These are phyloP conservation scores for Paraplagusia blochii DNA, from an alignment of 2,113 vertebrate genomes.

Conservation along the genomic window DNA sequence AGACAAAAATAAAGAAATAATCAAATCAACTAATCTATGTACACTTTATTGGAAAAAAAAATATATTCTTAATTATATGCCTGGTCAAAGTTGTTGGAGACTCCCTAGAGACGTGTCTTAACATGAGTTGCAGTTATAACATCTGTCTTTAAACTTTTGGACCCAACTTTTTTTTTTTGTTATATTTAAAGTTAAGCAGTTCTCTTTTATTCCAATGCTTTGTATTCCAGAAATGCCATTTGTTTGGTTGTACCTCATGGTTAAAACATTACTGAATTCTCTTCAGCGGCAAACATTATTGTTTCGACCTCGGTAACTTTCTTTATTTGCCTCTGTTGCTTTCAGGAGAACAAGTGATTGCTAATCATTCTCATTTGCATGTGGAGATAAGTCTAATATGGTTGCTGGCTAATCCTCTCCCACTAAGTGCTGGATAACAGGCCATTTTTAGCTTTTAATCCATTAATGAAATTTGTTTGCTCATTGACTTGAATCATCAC, in stretches of 20 bases:
- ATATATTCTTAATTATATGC: no score
- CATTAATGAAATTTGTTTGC: constrained; percentile 82
- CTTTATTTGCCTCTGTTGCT: constrained; percentile 67
- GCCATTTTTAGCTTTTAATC: constrained; percentile 78
- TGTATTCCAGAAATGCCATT: constrained; percentile 29
- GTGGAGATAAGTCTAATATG: constrained; percentile 77
- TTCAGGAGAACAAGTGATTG: constrained; percentile 71
- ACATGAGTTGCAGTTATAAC: no score
- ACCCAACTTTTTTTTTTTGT: no score
- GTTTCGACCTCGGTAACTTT: constrained; percentile 71
- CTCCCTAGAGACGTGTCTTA: no score
- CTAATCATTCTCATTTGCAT: constrained; percentile 78
- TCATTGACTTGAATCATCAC: constrained; percentile 79
- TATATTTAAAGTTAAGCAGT: constrained; percentile 7
- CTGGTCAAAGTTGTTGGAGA: no score
- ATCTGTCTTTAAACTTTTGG: no score
- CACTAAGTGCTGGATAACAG: constrained; percentile 74
- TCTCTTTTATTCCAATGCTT: constrained; percentile 40
- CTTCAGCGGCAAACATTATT: constrained; percentile 57
- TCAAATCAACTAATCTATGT: no score
- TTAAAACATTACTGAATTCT: constrained; percentile 56
- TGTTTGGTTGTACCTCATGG: constrained; percentile 35
- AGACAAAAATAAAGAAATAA: no score
- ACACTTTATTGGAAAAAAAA: no score
- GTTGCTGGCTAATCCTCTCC: constrained; percentile 73